Conservation (phyloP, 2,113 vertebrate genomes). For the Emberiza fucata region DNA sequence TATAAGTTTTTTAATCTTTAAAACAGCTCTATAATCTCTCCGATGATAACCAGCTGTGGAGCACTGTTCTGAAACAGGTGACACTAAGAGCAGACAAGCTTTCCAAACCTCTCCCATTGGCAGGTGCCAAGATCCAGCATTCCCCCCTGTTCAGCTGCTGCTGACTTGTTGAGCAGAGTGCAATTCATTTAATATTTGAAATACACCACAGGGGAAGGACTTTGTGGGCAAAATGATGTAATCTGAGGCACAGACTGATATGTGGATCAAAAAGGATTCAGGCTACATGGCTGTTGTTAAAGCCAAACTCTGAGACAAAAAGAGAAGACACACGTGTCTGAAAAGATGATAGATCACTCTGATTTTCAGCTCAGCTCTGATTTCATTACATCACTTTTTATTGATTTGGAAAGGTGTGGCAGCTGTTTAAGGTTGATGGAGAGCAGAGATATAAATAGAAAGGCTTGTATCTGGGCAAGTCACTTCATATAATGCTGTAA, state of each 20-base stretch:
- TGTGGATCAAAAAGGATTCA: neutral
- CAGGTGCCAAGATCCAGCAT: neutral
- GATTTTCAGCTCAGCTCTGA: neutral
- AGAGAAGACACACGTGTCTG: neutral
- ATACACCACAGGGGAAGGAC: neutral
- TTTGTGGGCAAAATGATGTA: neutral
- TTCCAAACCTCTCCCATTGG: neutral
- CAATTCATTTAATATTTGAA: neutral
- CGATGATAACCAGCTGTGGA: neutral
- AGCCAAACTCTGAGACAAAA: neutral
- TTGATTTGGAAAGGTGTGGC: neutral
- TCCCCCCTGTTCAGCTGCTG: rapidly evolving
- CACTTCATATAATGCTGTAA: neutral
- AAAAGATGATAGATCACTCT: neutral
- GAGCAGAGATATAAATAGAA: neutral
- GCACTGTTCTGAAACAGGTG: neutral
- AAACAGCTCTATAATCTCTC: neutral
- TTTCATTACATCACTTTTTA: neutral
- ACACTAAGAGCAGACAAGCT: neutral
- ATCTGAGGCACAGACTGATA: neutral
- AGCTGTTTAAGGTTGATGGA: neutral
- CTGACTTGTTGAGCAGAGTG: neutral
- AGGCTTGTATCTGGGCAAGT: neutral
- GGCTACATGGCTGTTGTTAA: neutral
- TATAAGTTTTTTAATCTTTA: neutral